Percentiles rank a stretch among this genome's conserved stretches.
Conservation (phyloP, 2,888 invertebrate species). For the Latrodectus hesperus region DNA sequence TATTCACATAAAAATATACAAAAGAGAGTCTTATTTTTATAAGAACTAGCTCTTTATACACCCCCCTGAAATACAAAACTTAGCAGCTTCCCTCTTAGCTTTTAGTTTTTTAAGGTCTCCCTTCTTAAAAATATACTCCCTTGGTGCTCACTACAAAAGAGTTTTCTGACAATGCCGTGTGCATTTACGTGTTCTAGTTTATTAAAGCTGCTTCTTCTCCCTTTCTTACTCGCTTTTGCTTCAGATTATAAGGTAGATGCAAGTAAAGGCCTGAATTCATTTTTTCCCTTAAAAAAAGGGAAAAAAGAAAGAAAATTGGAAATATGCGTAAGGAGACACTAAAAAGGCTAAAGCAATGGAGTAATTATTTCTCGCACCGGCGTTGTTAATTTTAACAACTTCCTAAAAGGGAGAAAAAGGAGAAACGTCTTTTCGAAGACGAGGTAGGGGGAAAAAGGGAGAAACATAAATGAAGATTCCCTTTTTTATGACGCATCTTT, state of each 20-base stretch:
- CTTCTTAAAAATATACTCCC: conserved; percentile 33
- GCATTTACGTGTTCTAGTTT: conserved; percentile 52
- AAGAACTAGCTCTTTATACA: background rate
- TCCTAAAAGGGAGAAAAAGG: conserved; percentile 2
- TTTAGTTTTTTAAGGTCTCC: conserved; percentile 4
- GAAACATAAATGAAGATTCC: conserved; percentile 15
- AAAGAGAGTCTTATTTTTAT: background rate
- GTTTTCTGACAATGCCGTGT: background rate
- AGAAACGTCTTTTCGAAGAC: background rate
- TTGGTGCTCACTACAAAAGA: conserved; percentile 19
- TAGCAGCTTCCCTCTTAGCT: background rate
- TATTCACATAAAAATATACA: conserved; percentile 6
- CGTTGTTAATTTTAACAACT: conserved; percentile 62
- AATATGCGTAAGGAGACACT: conserved; percentile 45
- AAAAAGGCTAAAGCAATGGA: conserved; percentile 41
- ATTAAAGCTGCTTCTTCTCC: conserved; percentile 43
- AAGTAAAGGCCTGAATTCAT: conserved; percentile 13
- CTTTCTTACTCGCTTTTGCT: conserved; percentile 6
- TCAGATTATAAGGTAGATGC: conserved; percentile 35
- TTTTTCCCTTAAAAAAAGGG: background rate
- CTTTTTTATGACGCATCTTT: conserved; percentile 15
- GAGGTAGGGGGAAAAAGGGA: conserved; percentile 6
- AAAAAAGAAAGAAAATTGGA: background rate
- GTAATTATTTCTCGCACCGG: conserved; percentile 51
- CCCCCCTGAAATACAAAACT: conserved; percentile 44